A percentile compares a stretch with the other conserved stretches of the same genome.
Conservation (phyloP, 2,888 invertebrate species). For the Patella caerulea region DNA sequence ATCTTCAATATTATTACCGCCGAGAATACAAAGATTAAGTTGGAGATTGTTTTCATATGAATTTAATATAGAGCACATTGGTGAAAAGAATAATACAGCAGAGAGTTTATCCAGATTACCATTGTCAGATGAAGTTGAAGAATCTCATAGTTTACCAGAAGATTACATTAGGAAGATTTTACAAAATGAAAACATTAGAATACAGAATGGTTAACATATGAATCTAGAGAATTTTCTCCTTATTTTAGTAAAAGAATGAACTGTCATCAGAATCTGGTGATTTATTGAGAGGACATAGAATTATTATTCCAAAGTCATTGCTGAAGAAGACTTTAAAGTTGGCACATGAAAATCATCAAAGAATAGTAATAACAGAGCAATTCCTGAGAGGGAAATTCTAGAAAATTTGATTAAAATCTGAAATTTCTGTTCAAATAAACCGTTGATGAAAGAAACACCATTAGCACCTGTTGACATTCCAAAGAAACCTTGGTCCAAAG, state of each 20-base stretch:
- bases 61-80: constrained; percentile 33
- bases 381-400: background rate
- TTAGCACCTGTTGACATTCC: background rate
- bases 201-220: background rate
- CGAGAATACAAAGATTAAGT: constrained; percentile 29
- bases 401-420: background rate
- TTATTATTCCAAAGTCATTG: constrained; percentile 34
- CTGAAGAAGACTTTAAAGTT: background rate
- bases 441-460: background rate
- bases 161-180: constrained; percentile 32
- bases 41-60: constrained; percentile 41
- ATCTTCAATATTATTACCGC: constrained; percentile 24
- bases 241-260: constrained; percentile 27
- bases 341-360: background rate
- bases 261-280: constrained; percentile 17
- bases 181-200: background rate
- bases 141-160: constrained; percentile 18
- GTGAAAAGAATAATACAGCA: constrained; percentile 45
- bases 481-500: background rate
- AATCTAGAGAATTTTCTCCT: background rate
- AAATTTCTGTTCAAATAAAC: background rate
- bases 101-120: constrained; percentile 46
- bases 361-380: background rate
- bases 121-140: constrained; percentile 5
- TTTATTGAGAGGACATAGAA: constrained; percentile 27